Conservation (phyloP, 1,140 invertebrate species). For the Drosophila grimshawi region DNA sequence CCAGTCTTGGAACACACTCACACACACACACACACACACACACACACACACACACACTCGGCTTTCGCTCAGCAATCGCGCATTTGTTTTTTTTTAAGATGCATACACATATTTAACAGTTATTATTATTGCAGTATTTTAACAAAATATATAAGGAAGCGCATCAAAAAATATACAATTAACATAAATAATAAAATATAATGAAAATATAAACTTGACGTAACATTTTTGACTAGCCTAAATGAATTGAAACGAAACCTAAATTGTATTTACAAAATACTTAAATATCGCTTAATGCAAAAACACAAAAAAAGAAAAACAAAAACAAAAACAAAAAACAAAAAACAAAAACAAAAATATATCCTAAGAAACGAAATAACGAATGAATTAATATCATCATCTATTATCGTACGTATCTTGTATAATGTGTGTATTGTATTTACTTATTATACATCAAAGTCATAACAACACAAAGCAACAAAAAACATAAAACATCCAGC, state of each 20-base stretch:
- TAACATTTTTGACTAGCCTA: conserved; percentile 73
- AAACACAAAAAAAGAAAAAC: conserved; percentile 45
- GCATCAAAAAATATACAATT: conserved; percentile 32
- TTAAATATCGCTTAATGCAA: conserved; percentile 67
- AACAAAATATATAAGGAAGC: conserved; percentile 54
- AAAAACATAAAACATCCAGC: conserved; percentile 31
- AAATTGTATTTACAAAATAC: conserved; percentile 81
- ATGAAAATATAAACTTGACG: conserved; percentile 55
- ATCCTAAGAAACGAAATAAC: conserved; percentile 59
- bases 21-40: conserved; percentile 2
- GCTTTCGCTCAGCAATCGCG: conserved; percentile 75
- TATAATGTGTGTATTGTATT: conserved; percentile 74
- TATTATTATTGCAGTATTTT: conserved; percentile 71
- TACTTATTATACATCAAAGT: conserved; percentile 74
- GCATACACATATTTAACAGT: conserved; percentile 68
- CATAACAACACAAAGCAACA: conserved; percentile 59
- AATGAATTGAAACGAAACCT: conserved; percentile 71
- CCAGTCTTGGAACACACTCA: neutral
- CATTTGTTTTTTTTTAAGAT: conserved; percentile 78
- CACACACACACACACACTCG: conserved; percentile 31
- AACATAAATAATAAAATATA: conserved; percentile 12
- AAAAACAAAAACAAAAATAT: conserved; percentile 44
- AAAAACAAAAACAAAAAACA: conserved; percentile 18
- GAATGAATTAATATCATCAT: conserved; percentile 62
- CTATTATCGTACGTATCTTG: conserved; percentile 65